Base-by-base conservation (phyloP, 2,797 vertebrate genomes). In the Acipenser ruthenus region DNA sequence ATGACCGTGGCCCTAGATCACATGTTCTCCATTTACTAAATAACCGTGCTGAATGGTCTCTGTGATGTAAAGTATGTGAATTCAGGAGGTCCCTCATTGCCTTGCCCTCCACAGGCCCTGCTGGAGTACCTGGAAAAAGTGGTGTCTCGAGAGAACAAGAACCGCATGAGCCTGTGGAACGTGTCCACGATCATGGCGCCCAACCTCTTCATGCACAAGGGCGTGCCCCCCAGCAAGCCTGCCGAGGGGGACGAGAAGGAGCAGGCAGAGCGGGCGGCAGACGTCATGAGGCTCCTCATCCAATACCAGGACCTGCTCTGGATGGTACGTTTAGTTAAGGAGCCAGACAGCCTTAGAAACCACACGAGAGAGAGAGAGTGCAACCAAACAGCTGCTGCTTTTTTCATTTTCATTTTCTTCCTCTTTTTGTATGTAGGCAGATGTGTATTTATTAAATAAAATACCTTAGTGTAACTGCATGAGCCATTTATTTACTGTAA, bases 181-280 rank as follows among this genome's bases (percentile, higher is more conserved):
- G 92, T 97, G 12, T 93, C 94, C 62, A 94, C 92, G n/a, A 94
- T 95, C 76, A 95, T 95, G 87, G 92, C 92, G 23, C 94, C 94
- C 6, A 95, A 95, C 82, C 92, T 96, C 66, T 95, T 97, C 82
- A 87, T 95, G 76, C 93, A 93, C 74, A 93, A 90, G 71, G 90
- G 92, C 6, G 78, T 88, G 23, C 86, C 51, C 71, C 86, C 89
- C 18, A 90, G 82, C 77, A 89, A 87, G 67, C 84, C 93, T 76
- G 86, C 88, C 0, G 91, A 93, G 52, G 93, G 89, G 4, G 78
- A 88, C 11, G 93, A 94, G 82, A 95, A 94, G 67, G 93, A 93
- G 66, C 89, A 93, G 64, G 93, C 88, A 0, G 94, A 95, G 79
- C 89, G 90, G 10, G 92, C 93, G 0, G 92, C 93, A 0, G 91